Evolutionary conservation across 2,113 vertebrate genomes (phyloP), one percentile per base, ranked within the genome.

Genomic region (Noctilio leporinus): DNA sequence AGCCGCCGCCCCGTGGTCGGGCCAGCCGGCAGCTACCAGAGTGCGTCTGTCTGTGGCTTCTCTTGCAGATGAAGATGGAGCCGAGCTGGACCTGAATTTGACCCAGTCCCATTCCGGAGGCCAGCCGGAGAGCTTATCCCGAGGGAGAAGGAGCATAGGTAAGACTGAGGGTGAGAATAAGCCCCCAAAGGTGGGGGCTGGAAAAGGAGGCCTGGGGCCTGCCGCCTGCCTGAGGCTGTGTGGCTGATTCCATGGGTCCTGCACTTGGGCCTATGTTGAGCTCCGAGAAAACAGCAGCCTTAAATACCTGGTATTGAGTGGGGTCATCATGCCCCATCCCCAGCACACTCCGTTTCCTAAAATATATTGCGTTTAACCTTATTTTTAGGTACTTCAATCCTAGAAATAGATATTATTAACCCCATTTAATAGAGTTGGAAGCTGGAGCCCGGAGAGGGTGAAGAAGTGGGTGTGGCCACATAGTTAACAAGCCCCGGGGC

Each of bases 111-210:
- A 82, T 83, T 51, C 95, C 0, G 81, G 93, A 93, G 89, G 94
- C 47, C 95, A 96, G 38, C 83, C n/a, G 0, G 47, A 85, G 70
- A 53, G 40, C 91, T 91, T 97, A 76, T 83, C 97, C 91, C 98
- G 98, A 59, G 97, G 97, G 80, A 98, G 97, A 95, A 97, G 98
- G 95, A 98, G 98, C 87, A 86, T 98, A 8, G 98, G 98, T 98
- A 93, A 98, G 95, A 17, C 5, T 1, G 19, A 14, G 45, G 33
- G 30, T 55, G 30, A 10, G 40, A 10, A 4, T 0, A 11, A 26
- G 4, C 24, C 53, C 26, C 26, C 35, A 14, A 22, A 43, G 30
- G 35, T 10, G 30, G 69, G 35, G 20, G 65, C 65, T 33, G 6
- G 40, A 49, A 19, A 43, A 12, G 59, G 19, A 47, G 40, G n/a